phyloP scores from a whole-genome alignment of 1,140 invertebrate species.

The Calycopis cecrops region DNA sequence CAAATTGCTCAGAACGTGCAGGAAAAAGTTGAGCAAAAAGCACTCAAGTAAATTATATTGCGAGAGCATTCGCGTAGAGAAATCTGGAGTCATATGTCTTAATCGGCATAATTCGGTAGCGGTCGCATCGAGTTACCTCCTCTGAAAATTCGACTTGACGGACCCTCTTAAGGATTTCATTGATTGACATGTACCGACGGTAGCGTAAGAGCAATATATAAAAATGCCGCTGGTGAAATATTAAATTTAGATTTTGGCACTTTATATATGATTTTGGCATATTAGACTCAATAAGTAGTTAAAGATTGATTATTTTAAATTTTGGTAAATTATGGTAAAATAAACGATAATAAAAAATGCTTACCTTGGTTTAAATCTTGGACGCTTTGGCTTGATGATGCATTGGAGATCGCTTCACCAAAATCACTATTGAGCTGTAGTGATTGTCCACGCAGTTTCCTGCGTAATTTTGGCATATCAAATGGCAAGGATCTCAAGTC shows the following conservation, averaged over 20 bases:
- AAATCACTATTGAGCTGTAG: slow-evolving; percentile 65
- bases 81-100: slow-evolving; percentile 68
- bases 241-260: not conserved
- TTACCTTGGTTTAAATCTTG: slow-evolving; percentile 79
- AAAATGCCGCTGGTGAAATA: not conserved
- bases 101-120: slow-evolving; percentile 68
- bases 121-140: slow-evolving; percentile 49
- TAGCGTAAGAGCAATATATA: not conserved
- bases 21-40: slow-evolving; percentile 62
- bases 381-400: slow-evolving; percentile 86
- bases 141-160: slow-evolving; percentile 47
- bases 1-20: slow-evolving; percentile 58
- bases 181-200: slow-evolving; percentile 29
- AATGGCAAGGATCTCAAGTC: slow-evolving; percentile 88
- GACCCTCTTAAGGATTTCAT: slow-evolving; percentile 42
- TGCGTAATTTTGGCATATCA: slow-evolving; percentile 90
- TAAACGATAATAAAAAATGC: slow-evolving; percentile 24
- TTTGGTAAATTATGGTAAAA: no score
- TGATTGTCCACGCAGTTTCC: slow-evolving; percentile 78
- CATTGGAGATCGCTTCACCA: slow-evolving; percentile 81
- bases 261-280: no score
- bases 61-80: slow-evolving; percentile 48
- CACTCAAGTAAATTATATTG: slow-evolving; percentile 72
- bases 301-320: no score
- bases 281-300: no score